Evolutionary conservation across 2,888 invertebrate genomes (phyloP).

Genomic region (Drosophila neotestacea): DNA sequence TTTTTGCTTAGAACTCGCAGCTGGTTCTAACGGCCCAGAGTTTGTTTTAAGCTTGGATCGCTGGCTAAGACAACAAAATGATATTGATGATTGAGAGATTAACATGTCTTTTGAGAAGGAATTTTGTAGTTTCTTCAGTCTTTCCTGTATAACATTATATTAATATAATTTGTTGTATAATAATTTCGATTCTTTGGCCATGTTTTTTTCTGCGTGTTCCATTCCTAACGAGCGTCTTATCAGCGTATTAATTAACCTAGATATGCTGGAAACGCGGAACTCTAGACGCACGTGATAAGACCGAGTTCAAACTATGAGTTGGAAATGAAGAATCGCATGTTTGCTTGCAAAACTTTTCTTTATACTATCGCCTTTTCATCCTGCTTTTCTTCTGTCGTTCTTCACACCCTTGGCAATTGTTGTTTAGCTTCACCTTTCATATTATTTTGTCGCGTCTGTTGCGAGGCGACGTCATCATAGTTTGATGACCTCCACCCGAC

Average conservation of each 20-base stretch:
- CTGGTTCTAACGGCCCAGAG: no score
- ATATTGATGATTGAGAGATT: no score
- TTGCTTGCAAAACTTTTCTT: slow-evolving; percentile 1
- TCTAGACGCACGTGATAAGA: slow-evolving; percentile 44
- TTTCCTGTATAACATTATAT: no score
- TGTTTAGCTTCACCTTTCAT: slow-evolving; percentile 24
- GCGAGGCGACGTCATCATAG: slow-evolving; percentile 69
- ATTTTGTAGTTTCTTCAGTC: no score
- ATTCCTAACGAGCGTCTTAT: slow-evolving; percentile 37
- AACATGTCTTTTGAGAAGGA: no score
- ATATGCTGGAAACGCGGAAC: slow-evolving; percentile 46
- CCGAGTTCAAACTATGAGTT: slow-evolving; percentile 7
- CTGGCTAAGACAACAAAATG: no score
- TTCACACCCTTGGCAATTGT: slow-evolving; percentile 6
- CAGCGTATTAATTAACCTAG: slow-evolving; percentile 67
- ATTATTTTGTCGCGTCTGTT: slow-evolving; percentile 40
- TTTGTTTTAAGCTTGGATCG: no score
- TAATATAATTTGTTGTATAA: slow-evolving; percentile 1
- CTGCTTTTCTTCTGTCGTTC: background rate
- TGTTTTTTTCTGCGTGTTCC: slow-evolving; percentile 10
- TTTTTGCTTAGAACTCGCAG: no score
- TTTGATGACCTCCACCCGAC: slow-evolving; percentile 76
- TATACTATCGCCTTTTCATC: background rate
- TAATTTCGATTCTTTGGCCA: background rate
- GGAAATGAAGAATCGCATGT: background rate